Conservation (phyloP, 2,888 invertebrate species). For the Timandra comae region DNA sequence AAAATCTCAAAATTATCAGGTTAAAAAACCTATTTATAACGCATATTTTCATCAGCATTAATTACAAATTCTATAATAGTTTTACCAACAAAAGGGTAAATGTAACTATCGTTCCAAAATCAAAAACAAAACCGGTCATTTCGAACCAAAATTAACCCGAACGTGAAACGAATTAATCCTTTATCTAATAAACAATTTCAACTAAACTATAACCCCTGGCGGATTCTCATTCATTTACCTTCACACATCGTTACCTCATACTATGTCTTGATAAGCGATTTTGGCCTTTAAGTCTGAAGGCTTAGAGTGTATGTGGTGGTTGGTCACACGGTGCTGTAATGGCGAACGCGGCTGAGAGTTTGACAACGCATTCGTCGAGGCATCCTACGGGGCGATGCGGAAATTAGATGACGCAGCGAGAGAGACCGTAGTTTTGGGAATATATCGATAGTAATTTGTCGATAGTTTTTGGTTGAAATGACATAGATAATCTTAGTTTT, state of each 20-base stretch:
- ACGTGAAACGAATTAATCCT: not conserved
- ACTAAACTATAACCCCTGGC: constrained; percentile 5
- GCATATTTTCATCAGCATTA: too few species aligned
- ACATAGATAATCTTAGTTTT: too few species aligned
- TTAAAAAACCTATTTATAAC: too few species aligned
- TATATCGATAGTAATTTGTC: constrained; percentile 8
- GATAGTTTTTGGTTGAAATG: too few species aligned
- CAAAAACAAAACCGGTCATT: not conserved
- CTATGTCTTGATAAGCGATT: constrained; percentile 6
- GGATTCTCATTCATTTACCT: constrained; percentile 23
- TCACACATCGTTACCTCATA: constrained; percentile 21
- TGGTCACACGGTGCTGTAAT: constrained; percentile 7
- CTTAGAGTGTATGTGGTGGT: constrained; percentile 7
- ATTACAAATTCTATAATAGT: too few species aligned
- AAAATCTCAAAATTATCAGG: too few species aligned
- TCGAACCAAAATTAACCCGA: not conserved
- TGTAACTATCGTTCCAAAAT: too few species aligned
- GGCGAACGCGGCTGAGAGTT: constrained; percentile 21
- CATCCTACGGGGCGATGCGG: constrained; percentile 38
- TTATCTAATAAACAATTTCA: constrained; percentile 7
- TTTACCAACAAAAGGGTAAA: too few species aligned
- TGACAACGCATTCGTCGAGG: constrained; percentile 43
- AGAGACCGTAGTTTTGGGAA: constrained; percentile 12
- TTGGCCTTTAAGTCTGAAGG: constrained; percentile 3
- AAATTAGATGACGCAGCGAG: constrained; percentile 54